Conservation (phyloP, 2,113 vertebrate species). For the Rostratula benghalensis region DNA sequence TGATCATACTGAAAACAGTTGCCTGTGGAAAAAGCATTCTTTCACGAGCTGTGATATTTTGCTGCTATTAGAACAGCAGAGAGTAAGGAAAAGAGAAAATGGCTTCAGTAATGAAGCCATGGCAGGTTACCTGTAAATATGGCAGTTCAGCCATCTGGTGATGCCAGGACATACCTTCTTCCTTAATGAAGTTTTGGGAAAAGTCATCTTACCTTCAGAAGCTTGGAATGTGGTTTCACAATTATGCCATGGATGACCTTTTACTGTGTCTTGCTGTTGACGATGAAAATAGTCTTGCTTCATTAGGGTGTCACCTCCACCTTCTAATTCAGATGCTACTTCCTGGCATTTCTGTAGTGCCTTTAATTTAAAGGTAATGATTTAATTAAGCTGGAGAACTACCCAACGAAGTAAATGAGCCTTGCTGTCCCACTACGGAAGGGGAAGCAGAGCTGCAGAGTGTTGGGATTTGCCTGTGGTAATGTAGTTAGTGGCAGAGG, state of each 20-base stretch:
- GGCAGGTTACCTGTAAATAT: background rate
- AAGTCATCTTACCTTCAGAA: conserved; percentile 40
- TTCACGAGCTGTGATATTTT: background rate
- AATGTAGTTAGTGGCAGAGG: background rate
- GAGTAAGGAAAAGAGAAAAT: background rate
- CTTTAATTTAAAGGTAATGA: conserved; percentile 63
- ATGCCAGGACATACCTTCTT: background rate
- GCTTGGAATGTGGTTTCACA: conserved; percentile 56
- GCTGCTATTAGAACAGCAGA: background rate
- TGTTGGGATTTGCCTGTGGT: background rate
- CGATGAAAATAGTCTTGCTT: conserved; percentile 24
- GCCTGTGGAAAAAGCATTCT: background rate
- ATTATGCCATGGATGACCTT: conserved; percentile 46
- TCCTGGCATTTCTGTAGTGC: conserved; percentile 53
- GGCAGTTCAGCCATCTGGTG: background rate
- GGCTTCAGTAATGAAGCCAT: background rate
- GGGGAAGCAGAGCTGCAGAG: background rate
- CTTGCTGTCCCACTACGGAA: background rate
- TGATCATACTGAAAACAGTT: conserved; percentile 17
- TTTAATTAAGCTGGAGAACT: conserved; percentile 55
- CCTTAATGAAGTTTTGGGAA: conserved; percentile 44
- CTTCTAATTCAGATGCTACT: conserved; percentile 29
- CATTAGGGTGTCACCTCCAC: conserved; percentile 45
- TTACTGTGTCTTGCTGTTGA: conserved; percentile 20
- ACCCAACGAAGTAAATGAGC: background rate